Evolutionary conservation across 2,888 invertebrate genomes (phyloP), one percentile per base, ranked within the genome.

Genomic region (Drosophila anceps): DNA sequence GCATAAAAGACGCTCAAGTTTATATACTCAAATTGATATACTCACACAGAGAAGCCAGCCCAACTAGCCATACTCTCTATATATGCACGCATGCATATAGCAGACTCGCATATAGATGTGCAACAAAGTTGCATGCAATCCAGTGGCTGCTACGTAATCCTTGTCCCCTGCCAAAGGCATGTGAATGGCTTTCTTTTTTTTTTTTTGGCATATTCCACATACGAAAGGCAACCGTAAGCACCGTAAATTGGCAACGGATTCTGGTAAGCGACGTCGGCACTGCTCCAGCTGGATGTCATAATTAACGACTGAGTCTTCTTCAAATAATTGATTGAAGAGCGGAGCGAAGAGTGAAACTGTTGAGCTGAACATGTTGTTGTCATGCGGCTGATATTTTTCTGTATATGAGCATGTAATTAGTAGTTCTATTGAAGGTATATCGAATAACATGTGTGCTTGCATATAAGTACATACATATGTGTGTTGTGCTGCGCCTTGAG

Each of bases 1-100:
- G 58, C 64, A 71, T 59, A 76, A 76, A 76, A 75, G 75, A 51
- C 77, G 66, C 61, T 75, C 63, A 43, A 63, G 57, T 48, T 67
- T 67, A 62, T 71, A 67, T 60, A 55, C 72, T 66, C 50, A 60
- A 77, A 57, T 57, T 54, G 60, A 50, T 59, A 55, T 37, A 55
- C 60, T 43, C 48, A 41, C 69, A 44, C 20, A 44, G 15, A 51
- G 13, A 15, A 24, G 43, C 12, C 20, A 31, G 20, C 7, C 3
- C 12, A 7, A 5, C 43, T 33, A 18, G 35, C 46, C 35, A 18
- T 9, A 10, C n/a, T 8, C n/a, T 8, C 10, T 24, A 24, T 33
- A 37, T 24, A 29, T 37, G 9, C n/a, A 37, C 37, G 44, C 39
- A 24, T 9, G 41, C 10, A 39, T 6, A 35, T 35, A 24, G n/a